phyloP scores from a whole-genome alignment of 1,140 invertebrate genomes.

The Zaprionus taronus region DNA sequence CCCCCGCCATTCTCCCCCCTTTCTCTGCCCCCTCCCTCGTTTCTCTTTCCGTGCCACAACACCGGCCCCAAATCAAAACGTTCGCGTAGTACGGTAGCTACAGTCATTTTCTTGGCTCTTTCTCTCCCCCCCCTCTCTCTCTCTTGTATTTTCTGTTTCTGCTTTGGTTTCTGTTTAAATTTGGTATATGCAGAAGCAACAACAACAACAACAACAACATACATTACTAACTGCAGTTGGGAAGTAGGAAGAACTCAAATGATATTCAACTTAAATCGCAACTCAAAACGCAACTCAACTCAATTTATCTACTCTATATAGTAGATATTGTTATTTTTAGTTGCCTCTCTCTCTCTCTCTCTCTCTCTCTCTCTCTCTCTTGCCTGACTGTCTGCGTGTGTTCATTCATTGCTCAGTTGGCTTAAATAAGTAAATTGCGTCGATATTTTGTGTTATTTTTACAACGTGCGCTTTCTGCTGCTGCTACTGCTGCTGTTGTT shows the following conservation, averaged over 20 bases:
- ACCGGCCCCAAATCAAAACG: background rate
- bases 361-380: background rate
- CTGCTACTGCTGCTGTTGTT: conserved; percentile 16
- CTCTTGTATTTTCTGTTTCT: background rate
- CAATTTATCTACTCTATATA: conserved; percentile 42
- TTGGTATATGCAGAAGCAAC: conserved; percentile 1
- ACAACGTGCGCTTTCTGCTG: conserved; percentile 60
- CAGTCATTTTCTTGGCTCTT: conserved; percentile 12
- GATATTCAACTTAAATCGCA: background rate
- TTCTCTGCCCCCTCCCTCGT: background rate
- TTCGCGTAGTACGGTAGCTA: conserved; percentile 43
- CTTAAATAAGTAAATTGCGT: conserved; percentile 65
- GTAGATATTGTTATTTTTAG: conserved; percentile 55
- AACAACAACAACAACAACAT: conserved; percentile 4
- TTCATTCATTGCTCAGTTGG: conserved; percentile 71
- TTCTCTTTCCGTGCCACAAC: background rate
- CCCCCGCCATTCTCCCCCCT: background rate
- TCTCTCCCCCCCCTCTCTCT: background rate
- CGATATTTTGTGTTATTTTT: conserved; percentile 71
- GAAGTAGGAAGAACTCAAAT: background rate
- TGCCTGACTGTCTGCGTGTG: background rate
- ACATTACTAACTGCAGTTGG: background rate
- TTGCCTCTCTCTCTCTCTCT: background rate
- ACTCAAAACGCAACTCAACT: conserved; percentile 25
- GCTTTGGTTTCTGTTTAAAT: background rate